A percentile compares a stretch with the other conserved stretches of the same genome.
These are phyloP conservation scores for Leptodactylus fuscus DNA, from an alignment of 2,113 vertebrate genomes.

Conservation along the genomic window DNA sequence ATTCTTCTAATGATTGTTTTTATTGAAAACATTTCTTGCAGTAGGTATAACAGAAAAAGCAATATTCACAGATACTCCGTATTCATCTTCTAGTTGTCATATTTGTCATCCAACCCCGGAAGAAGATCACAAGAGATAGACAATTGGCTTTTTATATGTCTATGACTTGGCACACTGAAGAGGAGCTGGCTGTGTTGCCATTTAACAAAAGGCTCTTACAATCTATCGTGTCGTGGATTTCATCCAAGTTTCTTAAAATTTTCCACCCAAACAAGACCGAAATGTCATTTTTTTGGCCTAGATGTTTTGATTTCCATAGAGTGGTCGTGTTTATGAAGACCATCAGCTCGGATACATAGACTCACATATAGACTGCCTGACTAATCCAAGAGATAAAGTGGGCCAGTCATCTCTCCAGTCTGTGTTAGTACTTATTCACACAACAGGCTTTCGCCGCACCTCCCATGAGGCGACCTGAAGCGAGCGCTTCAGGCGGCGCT, in stretches of 20 bases:
- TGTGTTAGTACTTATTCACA: too few species aligned
- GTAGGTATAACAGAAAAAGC: not conserved
- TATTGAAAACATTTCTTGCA: not conserved
- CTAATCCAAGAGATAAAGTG: too few species aligned
- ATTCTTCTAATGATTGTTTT: not conserved
- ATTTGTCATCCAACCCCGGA: not conserved
- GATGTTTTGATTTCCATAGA: too few species aligned
- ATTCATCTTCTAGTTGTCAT: not conserved
- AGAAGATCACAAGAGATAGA: not conserved
- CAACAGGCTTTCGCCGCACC: too few species aligned
- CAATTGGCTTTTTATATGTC: not conserved
- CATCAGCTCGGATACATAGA: too few species aligned
- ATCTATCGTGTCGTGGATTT: not conserved
- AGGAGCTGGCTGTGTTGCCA: not conserved
- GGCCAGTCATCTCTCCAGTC: too few species aligned
- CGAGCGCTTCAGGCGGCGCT: too few species aligned
- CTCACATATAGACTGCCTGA: too few species aligned
- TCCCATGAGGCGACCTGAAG: too few species aligned
- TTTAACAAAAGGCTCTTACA: not conserved
- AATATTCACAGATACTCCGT: not conserved
- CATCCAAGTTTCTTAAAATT: not conserved
- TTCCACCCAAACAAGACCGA: not conserved
- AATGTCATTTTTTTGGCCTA: not conserved
- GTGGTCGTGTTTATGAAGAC: too few species aligned
- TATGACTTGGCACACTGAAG: not conserved